Evolutionary conservation across 2,113 vertebrate species (phyloP), one percentile per base, ranked within the genome.

Genomic region (Thymallus thymallus): DNA sequence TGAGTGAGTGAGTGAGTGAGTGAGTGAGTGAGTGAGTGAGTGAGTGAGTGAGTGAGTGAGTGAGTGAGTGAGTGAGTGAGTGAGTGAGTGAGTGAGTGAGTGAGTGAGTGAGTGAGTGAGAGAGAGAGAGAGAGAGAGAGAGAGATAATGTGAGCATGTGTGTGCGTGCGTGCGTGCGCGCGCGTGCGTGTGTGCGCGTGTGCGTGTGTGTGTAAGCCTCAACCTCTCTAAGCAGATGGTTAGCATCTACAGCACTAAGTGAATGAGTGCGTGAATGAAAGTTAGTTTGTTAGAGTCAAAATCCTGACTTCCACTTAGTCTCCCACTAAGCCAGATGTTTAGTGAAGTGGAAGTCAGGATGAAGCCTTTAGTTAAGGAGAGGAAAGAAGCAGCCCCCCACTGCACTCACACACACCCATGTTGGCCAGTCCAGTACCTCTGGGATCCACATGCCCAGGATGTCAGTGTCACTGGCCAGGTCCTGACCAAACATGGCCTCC

Each of bases 401-500:
- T 95, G 95, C 95, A 88, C 81, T 95, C 96, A 97, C 95, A 98
- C 97, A 98, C 98, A 99, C 98, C 98, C 98, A 99, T 94, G 97
- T 99, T 94, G 98, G 98, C 98, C 97, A 99, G 89, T 99, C 98
- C 96, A 99, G 81, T 99, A 99, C 98, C 98, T 99, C 98, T 92
- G 98, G 98, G 96, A 99, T 98, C 97, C 98, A 99, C 97, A 99
- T 99, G 97, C 98, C 98, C 96, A 99, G 96, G 95, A 99, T 98
- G 95, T 99, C 98, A 68, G 95, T 96, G 93, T 99, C 98, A 70
- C 93, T 92, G 85, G 95, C 92, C 61, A 99, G 94, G 84, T 99
- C 98, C 91, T 98, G 96, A 72, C 96, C 97, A 75, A 99, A 99
- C 96, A 99, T 98, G 85, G 96, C 97, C 90, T 99, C 98, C 97